Conservation (phyloP, 2,888 invertebrate species). For the Pelosia muscerda region DNA sequence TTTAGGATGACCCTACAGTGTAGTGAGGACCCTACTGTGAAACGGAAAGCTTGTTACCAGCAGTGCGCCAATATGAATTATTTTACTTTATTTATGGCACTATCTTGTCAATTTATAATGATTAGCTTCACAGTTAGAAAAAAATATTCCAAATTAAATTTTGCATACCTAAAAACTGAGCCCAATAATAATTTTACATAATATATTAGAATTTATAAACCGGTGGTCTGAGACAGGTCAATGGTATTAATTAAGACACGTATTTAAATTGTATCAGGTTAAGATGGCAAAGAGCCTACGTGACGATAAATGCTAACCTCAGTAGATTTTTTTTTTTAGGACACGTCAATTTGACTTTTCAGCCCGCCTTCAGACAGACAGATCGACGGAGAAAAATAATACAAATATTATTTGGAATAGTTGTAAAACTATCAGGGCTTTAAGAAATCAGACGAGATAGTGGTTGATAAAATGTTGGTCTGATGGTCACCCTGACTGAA, state of each 20-base stretch:
- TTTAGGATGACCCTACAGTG: too few species aligned
- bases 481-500: too few species aligned
- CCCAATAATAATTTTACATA: not conserved
- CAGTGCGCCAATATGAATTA: not conserved
- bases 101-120: conserved; percentile 1
- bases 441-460: too few species aligned
- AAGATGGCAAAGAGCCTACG: not conserved
- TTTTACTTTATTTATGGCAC: not conserved
- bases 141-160: not conserved
- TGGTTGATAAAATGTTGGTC: too few species aligned
- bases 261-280: too few species aligned
- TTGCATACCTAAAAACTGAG: not conserved
- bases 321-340: not conserved
- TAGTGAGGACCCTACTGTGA: too few species aligned
- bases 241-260: not conserved
- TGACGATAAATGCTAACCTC: not conserved
- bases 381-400: too few species aligned
- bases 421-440: too few species aligned
- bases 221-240: not conserved
- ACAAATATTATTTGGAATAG: too few species aligned
- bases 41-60: not conserved
- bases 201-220: not conserved
- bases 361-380: too few species aligned
- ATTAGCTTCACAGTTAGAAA: not conserved
- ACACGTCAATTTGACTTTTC: too few species aligned